Percentiles rank a stretch among this genome's conserved stretches.
Evolutionary conservation across 1,140 invertebrate species (phyloP).

Genomic region (Maconellicoccus hirsutus): DNA sequence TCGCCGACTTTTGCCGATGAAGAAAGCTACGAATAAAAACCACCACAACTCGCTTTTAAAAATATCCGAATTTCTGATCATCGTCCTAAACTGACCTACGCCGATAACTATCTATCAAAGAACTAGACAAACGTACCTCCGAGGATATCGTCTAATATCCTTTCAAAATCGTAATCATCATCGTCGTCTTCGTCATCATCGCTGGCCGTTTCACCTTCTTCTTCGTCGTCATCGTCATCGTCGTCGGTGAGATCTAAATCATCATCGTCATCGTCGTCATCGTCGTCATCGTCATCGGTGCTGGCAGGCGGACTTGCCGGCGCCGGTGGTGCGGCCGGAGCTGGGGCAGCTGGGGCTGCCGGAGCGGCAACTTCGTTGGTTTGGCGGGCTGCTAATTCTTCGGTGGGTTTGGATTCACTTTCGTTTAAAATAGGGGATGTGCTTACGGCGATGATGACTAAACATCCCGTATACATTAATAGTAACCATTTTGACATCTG

Average conservation of each 20-base stretch:
- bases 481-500: constrained; percentile 25
- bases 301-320: not conserved
- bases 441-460: constrained; percentile 14
- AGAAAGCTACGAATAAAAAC: not conserved
- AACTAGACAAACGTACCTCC: constrained; percentile 16
- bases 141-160: constrained; percentile 23
- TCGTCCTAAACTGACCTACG: too few species aligned
- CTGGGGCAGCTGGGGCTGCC: not conserved
- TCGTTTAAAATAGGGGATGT: constrained; percentile 15
- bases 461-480: constrained; percentile 12
- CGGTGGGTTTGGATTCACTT: not conserved
- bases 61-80: too few species aligned
- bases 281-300: constrained; percentile 20
- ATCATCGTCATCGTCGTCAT: constrained; percentile 22
- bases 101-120: too few species aligned
- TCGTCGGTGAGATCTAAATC: constrained; percentile 1
- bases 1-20: not conserved
- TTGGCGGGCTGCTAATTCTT: constrained; percentile 5
- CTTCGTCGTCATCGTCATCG: constrained; percentile 23
- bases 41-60: not conserved
- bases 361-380: not conserved
- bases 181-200: constrained; percentile 24
- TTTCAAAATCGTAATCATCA: constrained; percentile 24
- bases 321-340: not conserved
- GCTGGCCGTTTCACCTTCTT: constrained; percentile 7